Percentiles rank a stretch among this genome's conserved stretches.
Conservation (phyloP, 2,797 vertebrate species). For the Heterohyrax brucei region DNA sequence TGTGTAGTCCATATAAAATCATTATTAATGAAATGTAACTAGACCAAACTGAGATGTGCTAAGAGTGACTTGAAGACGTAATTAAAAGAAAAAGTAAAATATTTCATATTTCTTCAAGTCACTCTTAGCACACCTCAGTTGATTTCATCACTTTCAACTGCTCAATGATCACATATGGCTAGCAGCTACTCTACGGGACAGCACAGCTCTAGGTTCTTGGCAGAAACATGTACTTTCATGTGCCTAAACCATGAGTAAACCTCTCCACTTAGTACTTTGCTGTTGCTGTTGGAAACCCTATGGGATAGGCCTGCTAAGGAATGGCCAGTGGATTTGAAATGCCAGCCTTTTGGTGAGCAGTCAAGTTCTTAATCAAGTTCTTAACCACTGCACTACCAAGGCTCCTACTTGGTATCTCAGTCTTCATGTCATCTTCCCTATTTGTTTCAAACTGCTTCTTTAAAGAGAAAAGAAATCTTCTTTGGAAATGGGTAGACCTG, state of each 20-base stretch:
- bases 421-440: background rate
- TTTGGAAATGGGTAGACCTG: background rate
- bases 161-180: background rate
- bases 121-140: slow-evolving; percentile 17
- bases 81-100: no score
- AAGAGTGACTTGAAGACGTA: no score
- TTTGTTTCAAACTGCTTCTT: background rate
- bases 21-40: no score
- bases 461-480: background rate
- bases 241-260: background rate
- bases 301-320: no score
- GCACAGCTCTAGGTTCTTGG: background rate
- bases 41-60: no score
- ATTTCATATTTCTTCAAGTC: background rate
- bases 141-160: no score
- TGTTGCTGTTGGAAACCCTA: no score
- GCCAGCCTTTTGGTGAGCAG: no score
- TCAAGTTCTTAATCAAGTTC: no score
- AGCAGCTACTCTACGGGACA: background rate
- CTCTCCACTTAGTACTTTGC: no score
- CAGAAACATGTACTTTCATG: background rate
- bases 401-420: background rate
- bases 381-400: background rate
- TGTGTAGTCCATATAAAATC: no score
- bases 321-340: no score